Percentiles rank a stretch among this genome's conserved stretches.
phyloP scores from a whole-genome alignment of 2,113 vertebrate species.

The Colinus virginianus region DNA sequence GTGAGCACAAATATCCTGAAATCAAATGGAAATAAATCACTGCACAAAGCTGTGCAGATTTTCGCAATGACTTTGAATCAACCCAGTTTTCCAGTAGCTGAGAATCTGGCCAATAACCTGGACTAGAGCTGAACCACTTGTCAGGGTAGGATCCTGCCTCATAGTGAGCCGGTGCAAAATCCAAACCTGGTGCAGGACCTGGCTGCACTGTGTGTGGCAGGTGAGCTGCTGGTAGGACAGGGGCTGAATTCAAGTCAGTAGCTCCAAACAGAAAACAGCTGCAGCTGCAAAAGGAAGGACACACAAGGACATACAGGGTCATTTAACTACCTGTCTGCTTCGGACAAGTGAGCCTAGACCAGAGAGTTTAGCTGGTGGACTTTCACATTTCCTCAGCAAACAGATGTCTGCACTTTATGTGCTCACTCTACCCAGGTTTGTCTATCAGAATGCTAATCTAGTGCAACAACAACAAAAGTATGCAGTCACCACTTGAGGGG shows the following conservation, averaged over 20 bases:
- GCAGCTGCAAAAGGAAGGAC: not conserved
- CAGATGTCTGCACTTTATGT: not conserved
- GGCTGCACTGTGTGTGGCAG: not conserved
- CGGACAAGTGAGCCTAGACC: not conserved
- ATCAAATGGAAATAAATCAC: not conserved
- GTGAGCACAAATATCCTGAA: not conserved
- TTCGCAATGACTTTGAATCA: not conserved
- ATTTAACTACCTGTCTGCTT: not conserved
- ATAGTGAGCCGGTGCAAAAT: not conserved
- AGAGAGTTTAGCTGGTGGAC: not conserved
- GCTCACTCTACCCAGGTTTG: not conserved
- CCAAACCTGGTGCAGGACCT: not conserved
- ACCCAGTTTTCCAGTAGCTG: not conserved
- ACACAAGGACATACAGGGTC: fast-evolving
- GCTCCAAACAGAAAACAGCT: not conserved
- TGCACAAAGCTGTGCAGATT: not conserved
- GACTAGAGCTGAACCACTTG: not conserved
- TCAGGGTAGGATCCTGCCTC: not conserved
- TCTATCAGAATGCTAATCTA: not conserved
- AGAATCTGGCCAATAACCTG: not conserved
- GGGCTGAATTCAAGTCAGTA: not conserved
- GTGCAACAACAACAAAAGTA: not conserved
- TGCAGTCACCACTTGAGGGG: not conserved
- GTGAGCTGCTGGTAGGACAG: not conserved
- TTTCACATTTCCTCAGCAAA: not conserved